Base-by-base conservation (phyloP, 2,797 vertebrate species). In the Cyprinodon diabolis region DNA sequence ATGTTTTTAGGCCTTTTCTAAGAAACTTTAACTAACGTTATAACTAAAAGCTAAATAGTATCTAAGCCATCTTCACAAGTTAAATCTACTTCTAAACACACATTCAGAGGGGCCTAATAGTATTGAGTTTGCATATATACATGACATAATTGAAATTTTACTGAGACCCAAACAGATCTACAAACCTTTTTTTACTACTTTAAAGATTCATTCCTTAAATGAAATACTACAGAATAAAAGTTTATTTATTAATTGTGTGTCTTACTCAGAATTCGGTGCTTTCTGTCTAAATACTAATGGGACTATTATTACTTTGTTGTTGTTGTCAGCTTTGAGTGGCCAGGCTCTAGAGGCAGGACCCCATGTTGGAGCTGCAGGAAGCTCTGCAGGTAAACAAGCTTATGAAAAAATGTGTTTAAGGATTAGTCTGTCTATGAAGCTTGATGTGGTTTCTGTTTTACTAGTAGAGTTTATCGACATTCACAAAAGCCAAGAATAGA, bases 301-400 rank as follows among this genome's bases (percentile, higher is more conserved):
- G 30, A 15, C 17, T 43, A 43, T 8, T 8, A 8, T 43, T 43
- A 43, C 2, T 30, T 30, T 63, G 14, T 7, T 82, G 4, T 58
- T 43, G 7, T 62, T 65, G 75, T 58, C 72, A 88, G 88, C 47
- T 21, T 68, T 77, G 30, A 68, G 68, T 67, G 35, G 25, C 78
- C 84, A 76, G 66, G 70, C 82, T 2, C 60, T 25, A 12, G 72
- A 74, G 10, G 67, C 30, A 14, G 51, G 65, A 62, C 11, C 47
- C 21, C 54, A 23, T 13, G 68, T 71, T 23, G 75, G 69, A 81
- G 9, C 67, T 58, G 69, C 60, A 5, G 84, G 83, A 83, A 35
- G 74, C 45, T 70, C 81, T n/a, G 8, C 78, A 83, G 87, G 87
- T 87, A 67, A 78, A 77, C 9, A 25, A 43, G 9, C 19, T 66